Base-by-base conservation (phyloP, 2,888 invertebrate genomes). In the Caenorhabditis sinica region DNA sequence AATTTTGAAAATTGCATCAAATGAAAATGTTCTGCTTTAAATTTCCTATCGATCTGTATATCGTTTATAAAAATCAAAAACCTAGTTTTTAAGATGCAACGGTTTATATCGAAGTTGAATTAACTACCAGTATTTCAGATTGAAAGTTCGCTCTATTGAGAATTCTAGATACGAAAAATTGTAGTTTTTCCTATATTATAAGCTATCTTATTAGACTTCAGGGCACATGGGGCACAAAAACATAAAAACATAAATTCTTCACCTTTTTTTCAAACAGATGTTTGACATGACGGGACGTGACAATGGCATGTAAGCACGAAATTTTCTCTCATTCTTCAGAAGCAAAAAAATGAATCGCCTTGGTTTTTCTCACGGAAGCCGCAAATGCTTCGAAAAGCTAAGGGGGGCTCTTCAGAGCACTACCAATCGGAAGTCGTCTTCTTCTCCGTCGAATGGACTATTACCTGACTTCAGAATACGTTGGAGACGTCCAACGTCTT, bases 281-380 rank as follows among this genome's bases (percentile, higher is more conserved):
- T 76, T 76, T 76, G 76, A 76, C 76, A 68, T 68, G 76, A 75
- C n/a, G n/a, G n/a, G 53, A 30, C 53, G 56, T 65, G 75, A 75
- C 66, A 68, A 76, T 60, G 36, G 20, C 15, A 23, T 9, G 69
- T 30, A 33, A 17, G 25, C 20, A 25, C 13, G n/a, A n/a, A n/a
- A n/a, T n/a, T n/a, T n/a, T n/a, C n/a, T n/a, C n/a, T n/a, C n/a
- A n/a, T 43, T 43, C 25, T 25, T 30, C 13, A 23, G 60, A 23
- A 28, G 17, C 20, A n/a, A 36, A 45, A 60, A 30, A 60, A 49
- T 33, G 33, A 49, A 30, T 60, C 15, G 9, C 20, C 56, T 56
- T 49, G 5, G n/a, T 51, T 51, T 51, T 20, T 51, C 23, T 23
- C 9, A 20, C 51, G n/a, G 51, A 51, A 51, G 51, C 11, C 51